Evolutionary conservation across 2,113 vertebrate species (phyloP).

Genomic region (Psephotus haematonotus): DNA sequence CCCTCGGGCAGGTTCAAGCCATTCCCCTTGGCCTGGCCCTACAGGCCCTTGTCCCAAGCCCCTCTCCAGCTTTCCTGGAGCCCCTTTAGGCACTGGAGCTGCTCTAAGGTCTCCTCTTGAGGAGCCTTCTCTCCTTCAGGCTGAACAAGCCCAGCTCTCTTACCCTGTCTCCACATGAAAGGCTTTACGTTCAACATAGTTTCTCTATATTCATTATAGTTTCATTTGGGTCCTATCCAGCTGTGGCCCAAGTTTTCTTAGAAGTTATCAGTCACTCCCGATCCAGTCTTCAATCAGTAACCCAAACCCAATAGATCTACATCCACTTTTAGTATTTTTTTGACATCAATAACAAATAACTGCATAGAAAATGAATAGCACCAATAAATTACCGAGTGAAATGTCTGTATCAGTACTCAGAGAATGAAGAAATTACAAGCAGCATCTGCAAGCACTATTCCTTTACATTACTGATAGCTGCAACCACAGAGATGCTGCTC

Average conservation of each 20-base stretch:
- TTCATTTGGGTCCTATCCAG: background rate
- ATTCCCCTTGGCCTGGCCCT: too few species aligned
- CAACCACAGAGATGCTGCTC: background rate
- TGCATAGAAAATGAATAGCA: constrained; percentile 14
- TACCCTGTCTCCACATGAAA: background rate
- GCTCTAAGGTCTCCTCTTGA: background rate
- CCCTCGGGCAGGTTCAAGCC: too few species aligned
- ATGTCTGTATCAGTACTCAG: background rate
- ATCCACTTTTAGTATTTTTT: constrained; percentile 3
- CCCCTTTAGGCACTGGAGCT: background rate
- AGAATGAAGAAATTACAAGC: constrained; percentile 46
- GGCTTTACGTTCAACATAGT: background rate
- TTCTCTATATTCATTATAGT: background rate
- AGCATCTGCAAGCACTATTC: constrained; percentile 6
- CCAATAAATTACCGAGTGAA: constrained; percentile 39
- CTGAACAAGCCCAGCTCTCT: background rate
- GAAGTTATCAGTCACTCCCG: background rate
- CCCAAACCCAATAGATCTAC: background rate
- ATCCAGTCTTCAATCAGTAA: background rate
- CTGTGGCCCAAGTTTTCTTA: background rate
- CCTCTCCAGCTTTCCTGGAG: background rate
- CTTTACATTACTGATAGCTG: constrained; percentile 13
- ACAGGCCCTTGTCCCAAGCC: too few species aligned
- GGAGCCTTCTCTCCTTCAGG: background rate
- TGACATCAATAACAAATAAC: background rate